phyloP scores from a whole-genome alignment of 2,113 vertebrate species.

The Shinisaurus crocodilurus region DNA sequence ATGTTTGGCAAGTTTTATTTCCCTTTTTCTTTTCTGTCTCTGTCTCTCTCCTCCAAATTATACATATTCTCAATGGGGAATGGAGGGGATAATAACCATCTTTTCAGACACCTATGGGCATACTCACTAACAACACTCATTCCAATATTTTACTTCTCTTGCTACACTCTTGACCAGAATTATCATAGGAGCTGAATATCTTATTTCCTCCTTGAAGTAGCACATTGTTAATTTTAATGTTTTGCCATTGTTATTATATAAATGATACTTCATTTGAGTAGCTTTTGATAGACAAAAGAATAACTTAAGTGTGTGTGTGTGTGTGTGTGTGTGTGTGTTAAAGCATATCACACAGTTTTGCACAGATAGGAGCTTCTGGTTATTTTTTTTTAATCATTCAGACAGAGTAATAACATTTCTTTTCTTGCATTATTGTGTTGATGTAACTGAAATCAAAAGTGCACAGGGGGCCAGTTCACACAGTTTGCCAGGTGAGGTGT shows the following conservation, averaged over 20 bases:
- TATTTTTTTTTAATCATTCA: background rate
- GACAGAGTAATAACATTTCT: no score
- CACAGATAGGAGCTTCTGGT: background rate
- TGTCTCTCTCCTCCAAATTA: no score
- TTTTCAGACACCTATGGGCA: background rate
- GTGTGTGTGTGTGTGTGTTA: no score
- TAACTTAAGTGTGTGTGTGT: background rate
- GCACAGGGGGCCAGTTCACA: background rate
- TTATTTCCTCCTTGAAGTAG: background rate
- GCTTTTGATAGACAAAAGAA: background rate
- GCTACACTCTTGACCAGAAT: background rate
- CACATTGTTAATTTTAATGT: no score
- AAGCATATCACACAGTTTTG: background rate
- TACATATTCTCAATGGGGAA: no score
- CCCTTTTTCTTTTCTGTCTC: background rate
- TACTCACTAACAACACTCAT: background rate
- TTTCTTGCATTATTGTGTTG: background rate
- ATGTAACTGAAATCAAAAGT: background rate
- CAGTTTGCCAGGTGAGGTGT: background rate
- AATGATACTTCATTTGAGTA: background rate
- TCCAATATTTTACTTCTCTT: background rate
- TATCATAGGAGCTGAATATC: background rate
- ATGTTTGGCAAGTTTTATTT: background rate
- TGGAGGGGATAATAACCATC: background rate
- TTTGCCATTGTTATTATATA: background rate